These are phyloP conservation scores for Sardinella longiceps DNA, from an alignment of 2,797 vertebrate genomes.

Conservation along the genomic window DNA sequence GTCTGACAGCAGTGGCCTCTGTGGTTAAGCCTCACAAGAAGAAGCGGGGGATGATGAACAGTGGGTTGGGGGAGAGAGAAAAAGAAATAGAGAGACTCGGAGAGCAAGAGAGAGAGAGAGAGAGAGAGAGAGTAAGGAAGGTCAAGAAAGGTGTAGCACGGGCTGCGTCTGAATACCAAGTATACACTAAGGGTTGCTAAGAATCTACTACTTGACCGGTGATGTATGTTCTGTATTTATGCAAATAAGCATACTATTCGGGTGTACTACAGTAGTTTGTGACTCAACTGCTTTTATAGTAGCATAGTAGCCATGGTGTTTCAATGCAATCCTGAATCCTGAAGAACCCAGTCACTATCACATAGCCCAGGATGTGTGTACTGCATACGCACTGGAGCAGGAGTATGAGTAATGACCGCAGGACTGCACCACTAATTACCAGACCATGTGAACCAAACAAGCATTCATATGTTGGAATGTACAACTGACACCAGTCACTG, in stretches of 20 bases:
- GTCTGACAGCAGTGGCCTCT: slow-evolving; percentile 40
- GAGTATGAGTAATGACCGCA: background rate
- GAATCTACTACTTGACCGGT: too few species aligned
- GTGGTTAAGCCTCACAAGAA: slow-evolving; percentile 35
- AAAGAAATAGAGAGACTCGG: background rate
- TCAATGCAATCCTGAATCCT: background rate
- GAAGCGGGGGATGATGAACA: background rate
- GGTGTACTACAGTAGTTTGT: too few species aligned
- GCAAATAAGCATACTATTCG: too few species aligned
- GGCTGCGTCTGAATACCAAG: too few species aligned
- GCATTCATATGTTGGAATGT: background rate
- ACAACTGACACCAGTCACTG: background rate
- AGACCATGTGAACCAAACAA: slow-evolving; percentile 22
- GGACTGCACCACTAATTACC: background rate
- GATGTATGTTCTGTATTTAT: too few species aligned
- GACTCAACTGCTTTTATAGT: too few species aligned
- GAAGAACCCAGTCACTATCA: too few species aligned
- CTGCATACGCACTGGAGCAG: background rate
- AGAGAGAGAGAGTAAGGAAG: background rate
- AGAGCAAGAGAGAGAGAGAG: slow-evolving; percentile 11
- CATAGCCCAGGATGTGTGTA: slow-evolving; percentile 30
- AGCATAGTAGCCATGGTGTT: too few species aligned
- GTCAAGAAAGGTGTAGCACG: background rate
- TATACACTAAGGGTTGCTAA: too few species aligned
- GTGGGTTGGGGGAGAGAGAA: background rate